Evolutionary conservation across 2,113 vertebrate genomes (phyloP).

Genomic region (Serranochromis macrocephalus): DNA sequence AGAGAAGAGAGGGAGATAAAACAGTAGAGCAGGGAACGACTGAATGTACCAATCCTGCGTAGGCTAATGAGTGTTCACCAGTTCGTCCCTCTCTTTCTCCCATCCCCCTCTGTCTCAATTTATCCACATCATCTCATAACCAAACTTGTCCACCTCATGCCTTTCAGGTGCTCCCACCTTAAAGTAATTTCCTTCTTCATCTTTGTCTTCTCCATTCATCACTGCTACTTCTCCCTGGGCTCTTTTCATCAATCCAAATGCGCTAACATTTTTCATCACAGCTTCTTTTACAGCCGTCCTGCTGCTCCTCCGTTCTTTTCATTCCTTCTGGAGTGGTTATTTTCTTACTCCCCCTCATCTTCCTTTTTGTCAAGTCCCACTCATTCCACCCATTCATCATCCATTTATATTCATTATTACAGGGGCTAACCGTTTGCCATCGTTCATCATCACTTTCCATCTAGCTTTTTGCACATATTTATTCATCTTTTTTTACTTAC

Average conservation of each 20-base stretch:
- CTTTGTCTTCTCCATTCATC: conserved; percentile 9
- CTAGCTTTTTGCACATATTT: neutral
- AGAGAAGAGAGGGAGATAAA: conserved; percentile 38
- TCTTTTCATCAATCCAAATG: conserved; percentile 2
- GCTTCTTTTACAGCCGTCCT: neutral
- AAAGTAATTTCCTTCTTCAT: conserved; percentile 4
- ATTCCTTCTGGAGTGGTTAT: conserved; percentile 3
- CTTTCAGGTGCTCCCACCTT: neutral
- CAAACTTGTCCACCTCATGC: conserved; percentile 34
- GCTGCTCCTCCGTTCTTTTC: neutral
- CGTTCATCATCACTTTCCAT: neutral
- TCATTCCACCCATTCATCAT: conserved; percentile 29
- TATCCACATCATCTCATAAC: conserved; percentile 36
- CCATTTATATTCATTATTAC: conserved; percentile 21
- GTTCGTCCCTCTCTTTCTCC: neutral
- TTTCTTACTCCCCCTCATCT: conserved; percentile 24
- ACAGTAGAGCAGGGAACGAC: conserved; percentile 11
- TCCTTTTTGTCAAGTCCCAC: conserved; percentile 13
- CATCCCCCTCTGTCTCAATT: neutral
- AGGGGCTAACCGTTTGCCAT: neutral
- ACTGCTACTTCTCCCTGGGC: neutral
- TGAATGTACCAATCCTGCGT: conserved; percentile 48
- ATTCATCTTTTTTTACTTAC: neutral
- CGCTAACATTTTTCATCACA: conserved; percentile 6
- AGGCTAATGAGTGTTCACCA: conserved; percentile 56